Evolutionary conservation across 2,888 invertebrate species (phyloP).

Genomic region (Anagyrus pseudococci): DNA sequence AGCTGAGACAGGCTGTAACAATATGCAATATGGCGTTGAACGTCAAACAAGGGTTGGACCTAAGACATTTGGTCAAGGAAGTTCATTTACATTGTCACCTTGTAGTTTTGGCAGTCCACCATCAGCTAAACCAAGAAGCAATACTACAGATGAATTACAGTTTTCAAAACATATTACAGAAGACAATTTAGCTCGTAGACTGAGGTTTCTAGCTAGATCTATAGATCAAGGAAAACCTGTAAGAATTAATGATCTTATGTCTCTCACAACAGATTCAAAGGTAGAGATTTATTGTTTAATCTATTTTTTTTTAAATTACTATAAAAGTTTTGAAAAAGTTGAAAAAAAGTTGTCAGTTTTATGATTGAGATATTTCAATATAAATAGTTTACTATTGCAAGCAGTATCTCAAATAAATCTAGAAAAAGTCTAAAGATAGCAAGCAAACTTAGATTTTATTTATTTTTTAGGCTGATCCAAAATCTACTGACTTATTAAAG

Average conservation of each 20-base stretch:
- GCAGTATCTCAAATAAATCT: background rate
- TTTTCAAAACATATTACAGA: constrained; percentile 49
- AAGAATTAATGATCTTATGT: constrained; percentile 67
- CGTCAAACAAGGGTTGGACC: constrained; percentile 52
- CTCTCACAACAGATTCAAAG: constrained; percentile 67
- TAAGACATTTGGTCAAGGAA: constrained; percentile 51
- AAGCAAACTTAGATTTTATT: too few relatives aligned
- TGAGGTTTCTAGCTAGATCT: constrained; percentile 64
- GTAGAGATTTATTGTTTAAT: constrained; percentile 45
- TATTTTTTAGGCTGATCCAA: constrained; percentile 64
- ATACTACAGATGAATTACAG: constrained; percentile 46
- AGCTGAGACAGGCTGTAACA: constrained; percentile 67
- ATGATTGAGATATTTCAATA: background rate
- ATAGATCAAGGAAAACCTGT: constrained; percentile 65
- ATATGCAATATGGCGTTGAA: constrained; percentile 56
- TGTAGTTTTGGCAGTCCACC: constrained; percentile 61
- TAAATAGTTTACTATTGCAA: background rate
- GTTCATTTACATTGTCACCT: constrained; percentile 53
- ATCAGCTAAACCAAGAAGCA: constrained; percentile 55
- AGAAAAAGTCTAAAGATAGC: background rate
- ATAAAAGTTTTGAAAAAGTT: background rate
- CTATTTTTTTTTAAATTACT: background rate
- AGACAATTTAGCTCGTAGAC: constrained; percentile 58
- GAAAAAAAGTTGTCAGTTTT: background rate
- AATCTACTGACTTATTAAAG: constrained; percentile 65